These are phyloP conservation scores for Butastur rufipennis DNA, from an alignment of 2,113 vertebrate species.

Conservation along the genomic window DNA sequence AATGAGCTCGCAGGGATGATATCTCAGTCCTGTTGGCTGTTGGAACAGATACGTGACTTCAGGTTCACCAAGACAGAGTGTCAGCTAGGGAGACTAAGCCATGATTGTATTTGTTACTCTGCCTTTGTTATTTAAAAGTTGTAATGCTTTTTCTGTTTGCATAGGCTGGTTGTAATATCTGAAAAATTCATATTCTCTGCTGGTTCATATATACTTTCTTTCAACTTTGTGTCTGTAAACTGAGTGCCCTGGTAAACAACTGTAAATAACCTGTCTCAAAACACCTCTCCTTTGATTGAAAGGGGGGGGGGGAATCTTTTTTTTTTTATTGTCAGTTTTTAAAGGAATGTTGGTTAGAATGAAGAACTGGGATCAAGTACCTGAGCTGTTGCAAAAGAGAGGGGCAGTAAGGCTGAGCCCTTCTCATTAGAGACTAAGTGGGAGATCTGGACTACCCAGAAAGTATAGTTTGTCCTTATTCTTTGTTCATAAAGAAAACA, in stretches of 20 bases:
- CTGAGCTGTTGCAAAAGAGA: not conserved
- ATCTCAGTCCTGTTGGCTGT: not conserved
- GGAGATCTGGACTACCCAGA: not conserved
- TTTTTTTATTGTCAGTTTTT: not conserved
- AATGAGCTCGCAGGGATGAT: not conserved
- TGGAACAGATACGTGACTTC: not conserved
- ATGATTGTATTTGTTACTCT: not conserved
- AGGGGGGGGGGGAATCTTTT: no score
- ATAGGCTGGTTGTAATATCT: not conserved
- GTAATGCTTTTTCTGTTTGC: not conserved
- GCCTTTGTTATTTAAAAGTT: not conserved
- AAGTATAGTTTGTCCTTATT: not conserved
- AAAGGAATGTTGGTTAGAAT: not conserved
- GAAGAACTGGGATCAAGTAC: not conserved
- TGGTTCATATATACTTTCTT: not conserved
- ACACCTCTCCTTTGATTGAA: not conserved
- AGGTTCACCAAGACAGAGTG: not conserved
- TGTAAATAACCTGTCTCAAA: not conserved
- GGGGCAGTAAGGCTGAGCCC: not conserved
- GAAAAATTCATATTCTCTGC: not conserved
- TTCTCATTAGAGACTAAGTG: not conserved
- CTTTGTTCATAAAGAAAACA: not conserved
- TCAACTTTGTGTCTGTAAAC: not conserved
- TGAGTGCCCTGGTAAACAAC: not conserved
- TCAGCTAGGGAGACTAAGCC: not conserved